Evolutionary conservation across 2,113 vertebrate species (phyloP).

Genomic region (Pipa parva): DNA sequence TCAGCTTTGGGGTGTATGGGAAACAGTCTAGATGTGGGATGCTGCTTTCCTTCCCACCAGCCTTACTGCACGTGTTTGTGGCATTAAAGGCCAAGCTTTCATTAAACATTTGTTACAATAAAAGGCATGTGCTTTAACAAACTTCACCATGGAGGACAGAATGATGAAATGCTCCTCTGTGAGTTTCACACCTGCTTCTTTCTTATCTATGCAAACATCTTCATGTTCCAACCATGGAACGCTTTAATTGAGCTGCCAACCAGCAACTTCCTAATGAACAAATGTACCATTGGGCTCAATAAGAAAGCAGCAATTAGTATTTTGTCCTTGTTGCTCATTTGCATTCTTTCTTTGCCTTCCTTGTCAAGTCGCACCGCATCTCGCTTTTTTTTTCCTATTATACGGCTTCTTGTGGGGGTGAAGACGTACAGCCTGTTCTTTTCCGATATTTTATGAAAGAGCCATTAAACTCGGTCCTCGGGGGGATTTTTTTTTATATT

Average conservation of each 20-base stretch:
- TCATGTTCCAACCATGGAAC: constrained; percentile 2
- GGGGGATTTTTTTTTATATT: constrained; percentile 6
- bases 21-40: no score
- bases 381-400: constrained; percentile 20
- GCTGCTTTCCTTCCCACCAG: no score
- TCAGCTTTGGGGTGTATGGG: no score
- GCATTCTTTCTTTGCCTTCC: constrained; percentile 22
- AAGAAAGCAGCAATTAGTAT: constrained; percentile 25
- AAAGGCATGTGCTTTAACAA: neutral
- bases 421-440: constrained; percentile 10
- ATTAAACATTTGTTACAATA: neutral
- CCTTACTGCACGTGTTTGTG: no score
- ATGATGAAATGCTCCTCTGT: neutral
- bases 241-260: constrained; percentile 28
- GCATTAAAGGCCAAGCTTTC: neutral
- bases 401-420: constrained; percentile 2
- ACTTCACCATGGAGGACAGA: neutral
- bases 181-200: constrained; percentile 3
- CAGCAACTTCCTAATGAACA: constrained; percentile 14
- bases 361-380: constrained; percentile 19
- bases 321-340: constrained; percentile 24
- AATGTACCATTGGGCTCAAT: constrained; percentile 17
- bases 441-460: constrained; percentile 1
- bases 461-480: neutral
- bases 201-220: neutral